These are phyloP conservation scores for Macropodus opercularis DNA, from an alignment of 2,797 vertebrate genomes.

Conservation along the genomic window DNA sequence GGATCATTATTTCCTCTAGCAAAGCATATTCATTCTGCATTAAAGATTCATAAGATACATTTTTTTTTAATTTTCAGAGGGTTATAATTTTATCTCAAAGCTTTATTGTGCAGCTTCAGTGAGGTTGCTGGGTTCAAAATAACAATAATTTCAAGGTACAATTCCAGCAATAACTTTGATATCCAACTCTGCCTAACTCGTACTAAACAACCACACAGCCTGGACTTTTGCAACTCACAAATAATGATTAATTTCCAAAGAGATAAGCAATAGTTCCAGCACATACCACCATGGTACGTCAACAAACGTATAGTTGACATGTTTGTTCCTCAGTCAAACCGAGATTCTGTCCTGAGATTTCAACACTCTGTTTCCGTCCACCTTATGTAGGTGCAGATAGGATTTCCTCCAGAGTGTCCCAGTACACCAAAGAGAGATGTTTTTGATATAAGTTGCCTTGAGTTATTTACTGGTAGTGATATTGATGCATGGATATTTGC, in stretches of 20 bases:
- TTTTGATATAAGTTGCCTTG: constrained; percentile 15
- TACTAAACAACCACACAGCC: constrained; percentile 25
- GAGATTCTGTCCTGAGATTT: constrained; percentile 16
- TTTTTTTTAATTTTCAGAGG: constrained; percentile 47
- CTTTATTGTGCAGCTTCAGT: constrained; percentile 39
- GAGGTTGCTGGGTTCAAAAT: constrained; percentile 44
- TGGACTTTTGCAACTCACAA: constrained; percentile 19
- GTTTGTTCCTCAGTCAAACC: constrained; percentile 7
- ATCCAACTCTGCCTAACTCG: constrained; percentile 2
- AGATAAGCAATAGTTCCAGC: neutral
- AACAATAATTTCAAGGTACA: constrained; percentile 41
- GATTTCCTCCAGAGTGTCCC: constrained; percentile 10
- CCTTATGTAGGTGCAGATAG: constrained; percentile 18
- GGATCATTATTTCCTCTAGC: constrained; percentile 35
- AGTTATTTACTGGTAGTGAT: constrained; percentile 23
- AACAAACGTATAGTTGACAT: constrained; percentile 2
- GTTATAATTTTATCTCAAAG: constrained; percentile 54
- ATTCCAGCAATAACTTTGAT: constrained; percentile 29
- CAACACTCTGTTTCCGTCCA: constrained; percentile 8
- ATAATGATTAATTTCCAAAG: constrained; percentile 35
- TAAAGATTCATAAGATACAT: constrained; percentile 50
- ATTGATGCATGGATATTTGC: constrained; percentile 34
- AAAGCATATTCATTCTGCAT: constrained; percentile 45
- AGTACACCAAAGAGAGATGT: constrained; percentile 29
- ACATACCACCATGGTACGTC: constrained; percentile 16